Evolutionary conservation across 1,140 invertebrate species (phyloP).

Genomic region (Drosophila albomicans): DNA sequence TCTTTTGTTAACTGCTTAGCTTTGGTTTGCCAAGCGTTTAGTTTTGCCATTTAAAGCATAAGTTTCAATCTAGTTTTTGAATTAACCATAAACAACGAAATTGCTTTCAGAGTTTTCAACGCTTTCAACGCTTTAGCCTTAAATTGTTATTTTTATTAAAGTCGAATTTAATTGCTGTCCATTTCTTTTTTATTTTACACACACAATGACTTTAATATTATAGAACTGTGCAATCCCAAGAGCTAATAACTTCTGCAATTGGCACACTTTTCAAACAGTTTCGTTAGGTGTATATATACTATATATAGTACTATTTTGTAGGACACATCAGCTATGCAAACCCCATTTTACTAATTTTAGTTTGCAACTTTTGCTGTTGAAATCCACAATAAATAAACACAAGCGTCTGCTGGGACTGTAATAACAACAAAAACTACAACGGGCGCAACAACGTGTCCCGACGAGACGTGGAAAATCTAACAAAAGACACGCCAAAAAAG

Average conservation of each 20-base stretch:
- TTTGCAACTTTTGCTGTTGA: slow-evolving; percentile 61
- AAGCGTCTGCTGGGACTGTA: slow-evolving; percentile 59
- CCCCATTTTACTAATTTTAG: slow-evolving; percentile 58
- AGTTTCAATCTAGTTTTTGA: slow-evolving; percentile 31
- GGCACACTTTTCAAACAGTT: slow-evolving; percentile 59
- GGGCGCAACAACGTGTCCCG: slow-evolving; percentile 34
- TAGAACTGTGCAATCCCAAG: background rate
- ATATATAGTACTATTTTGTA: slow-evolving; percentile 18
- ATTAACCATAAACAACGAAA: slow-evolving; percentile 15
- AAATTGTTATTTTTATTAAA: too few relatives aligned
- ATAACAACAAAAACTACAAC: slow-evolving; percentile 33
- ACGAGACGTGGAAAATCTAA: slow-evolving; percentile 76
- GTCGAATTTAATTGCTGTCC: too few relatives aligned
- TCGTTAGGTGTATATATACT: slow-evolving; percentile 15
- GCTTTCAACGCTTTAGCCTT: background rate
- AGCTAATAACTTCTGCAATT: slow-evolving; percentile 68
- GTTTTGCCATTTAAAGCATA: slow-evolving; percentile 26
- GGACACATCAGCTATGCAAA: slow-evolving; percentile 43
- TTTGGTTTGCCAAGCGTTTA: slow-evolving; percentile 35
- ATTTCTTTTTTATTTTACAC: too few relatives aligned
- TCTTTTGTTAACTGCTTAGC: slow-evolving; percentile 62
- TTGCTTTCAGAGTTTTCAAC: slow-evolving; percentile 4
- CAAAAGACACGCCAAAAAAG: slow-evolving; percentile 63
- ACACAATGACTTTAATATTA: background rate
- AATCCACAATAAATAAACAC: slow-evolving; percentile 72